phyloP scores from a whole-genome alignment of 2,113 vertebrate genomes.

The Numenius arquata region DNA sequence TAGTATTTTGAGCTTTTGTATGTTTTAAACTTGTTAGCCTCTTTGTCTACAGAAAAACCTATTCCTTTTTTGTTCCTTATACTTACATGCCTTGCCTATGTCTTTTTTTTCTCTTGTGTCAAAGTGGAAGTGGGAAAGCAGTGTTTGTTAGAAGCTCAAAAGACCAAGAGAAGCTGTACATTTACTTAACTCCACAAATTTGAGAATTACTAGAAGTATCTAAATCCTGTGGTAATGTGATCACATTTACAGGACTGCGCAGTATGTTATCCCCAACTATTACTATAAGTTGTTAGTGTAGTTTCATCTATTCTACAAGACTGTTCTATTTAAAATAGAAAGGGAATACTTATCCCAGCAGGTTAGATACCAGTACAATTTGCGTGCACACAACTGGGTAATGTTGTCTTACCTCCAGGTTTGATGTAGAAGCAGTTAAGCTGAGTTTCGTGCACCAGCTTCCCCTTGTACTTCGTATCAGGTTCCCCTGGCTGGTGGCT shows the following conservation, averaged over 20 bases:
- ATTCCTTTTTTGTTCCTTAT: neutral
- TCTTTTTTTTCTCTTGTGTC: neutral
- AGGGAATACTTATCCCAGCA: neutral
- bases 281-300: neutral
- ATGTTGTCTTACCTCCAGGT: slow-evolving; percentile 87
- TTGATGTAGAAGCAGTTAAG: slow-evolving; percentile 83
- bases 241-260: neutral
- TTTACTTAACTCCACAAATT: neutral
- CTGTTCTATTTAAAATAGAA: neutral
- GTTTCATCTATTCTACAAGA: neutral
- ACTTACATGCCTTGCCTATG: neutral
- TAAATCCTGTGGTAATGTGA: neutral
- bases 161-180: neutral
- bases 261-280: neutral
- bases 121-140: neutral
- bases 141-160: neutral
- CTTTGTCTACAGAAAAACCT: neutral
- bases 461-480: slow-evolving; percentile 84
- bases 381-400: neutral
- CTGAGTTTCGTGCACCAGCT: slow-evolving; percentile 85
- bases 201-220: neutral
- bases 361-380: neutral
- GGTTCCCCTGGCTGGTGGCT: slow-evolving; percentile 77
- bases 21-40: neutral
- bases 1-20: neutral